Percentiles rank a stretch among this genome's conserved stretches.
phyloP scores from a whole-genome alignment of 2,888 invertebrate species.

The Cepaea hortensis region DNA sequence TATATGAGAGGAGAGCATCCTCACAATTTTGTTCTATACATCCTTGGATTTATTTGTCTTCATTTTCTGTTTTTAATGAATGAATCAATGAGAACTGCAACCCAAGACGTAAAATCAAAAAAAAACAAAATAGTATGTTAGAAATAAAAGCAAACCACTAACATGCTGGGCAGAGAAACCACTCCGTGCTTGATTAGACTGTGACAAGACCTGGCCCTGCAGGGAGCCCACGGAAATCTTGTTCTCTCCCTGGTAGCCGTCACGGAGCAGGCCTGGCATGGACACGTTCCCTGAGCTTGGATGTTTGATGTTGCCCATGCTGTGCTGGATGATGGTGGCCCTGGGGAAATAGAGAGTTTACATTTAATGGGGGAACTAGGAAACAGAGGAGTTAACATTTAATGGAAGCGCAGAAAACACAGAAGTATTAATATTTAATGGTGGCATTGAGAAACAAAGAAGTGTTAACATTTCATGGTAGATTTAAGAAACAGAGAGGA shows the following conservation, averaged over 20 bases:
- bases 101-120: background rate
- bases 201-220: constrained; percentile 92
- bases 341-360: constrained; percentile 54
- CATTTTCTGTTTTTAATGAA: background rate
- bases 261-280: constrained; percentile 93
- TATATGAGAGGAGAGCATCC: too few relatives aligned
- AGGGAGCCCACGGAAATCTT: constrained; percentile 83
- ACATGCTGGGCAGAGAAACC: constrained; percentile 93
- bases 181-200: constrained; percentile 91
- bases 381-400: background rate
- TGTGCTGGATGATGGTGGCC: constrained; percentile 78
- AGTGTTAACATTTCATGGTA: background rate
- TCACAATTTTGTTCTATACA: too few relatives aligned
- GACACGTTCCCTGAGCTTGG: constrained; percentile 93
- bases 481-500: too few relatives aligned
- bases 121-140: background rate
- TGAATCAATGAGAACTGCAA: background rate
- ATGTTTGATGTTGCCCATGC: constrained; percentile 86
- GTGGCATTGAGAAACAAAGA: background rate
- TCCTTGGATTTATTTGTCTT: too few relatives aligned
- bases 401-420: background rate
- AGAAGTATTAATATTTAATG: background rate
- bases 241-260: constrained; percentile 86
- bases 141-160: constrained; percentile 74
- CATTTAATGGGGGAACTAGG: background rate